phyloP scores from a whole-genome alignment of 2,797 vertebrate species.

The Pseudopleuronectes americanus region DNA sequence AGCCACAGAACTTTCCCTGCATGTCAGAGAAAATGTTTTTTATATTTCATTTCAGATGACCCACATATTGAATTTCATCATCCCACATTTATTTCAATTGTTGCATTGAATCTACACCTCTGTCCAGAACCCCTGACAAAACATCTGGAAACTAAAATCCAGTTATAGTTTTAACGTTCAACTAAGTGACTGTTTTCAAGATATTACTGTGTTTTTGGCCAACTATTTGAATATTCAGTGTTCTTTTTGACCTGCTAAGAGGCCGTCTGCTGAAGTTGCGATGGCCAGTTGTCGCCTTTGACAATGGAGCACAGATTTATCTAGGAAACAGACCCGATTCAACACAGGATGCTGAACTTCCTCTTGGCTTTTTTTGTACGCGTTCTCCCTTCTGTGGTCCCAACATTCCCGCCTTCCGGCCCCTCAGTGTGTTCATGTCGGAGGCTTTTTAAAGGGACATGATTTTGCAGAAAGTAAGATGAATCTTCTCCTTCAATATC shows the following conservation, averaged over 20 bases:
- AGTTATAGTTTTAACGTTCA: constrained; percentile 5
- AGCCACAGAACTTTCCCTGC: constrained; percentile 51
- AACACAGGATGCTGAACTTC: constrained; percentile 85
- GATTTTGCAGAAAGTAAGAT: constrained; percentile 13
- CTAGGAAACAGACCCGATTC: constrained; percentile 80
- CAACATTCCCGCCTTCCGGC: constrained; percentile 47
- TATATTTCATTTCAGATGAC: constrained; percentile 51
- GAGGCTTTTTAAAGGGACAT: constrained; percentile 22
- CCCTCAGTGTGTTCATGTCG: constrained; percentile 7
- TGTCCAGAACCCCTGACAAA: background rate
- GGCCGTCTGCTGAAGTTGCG: constrained; percentile 29
- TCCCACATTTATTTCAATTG: constrained; percentile 10
- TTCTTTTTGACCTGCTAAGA: constrained; percentile 6
- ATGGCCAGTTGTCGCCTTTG: constrained; percentile 48
- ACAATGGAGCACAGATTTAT: constrained; percentile 73
- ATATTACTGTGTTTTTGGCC: background rate
- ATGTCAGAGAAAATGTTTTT: constrained; percentile 39
- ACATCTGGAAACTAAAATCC: background rate
- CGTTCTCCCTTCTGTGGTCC: constrained; percentile 56
- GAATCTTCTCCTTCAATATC: constrained; percentile 14
- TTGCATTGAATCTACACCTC: background rate
- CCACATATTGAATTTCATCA: constrained; percentile 43
- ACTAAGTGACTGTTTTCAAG: background rate
- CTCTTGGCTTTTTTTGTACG: constrained; percentile 68
- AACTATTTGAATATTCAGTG: constrained; percentile 8